Evolutionary conservation across 2,113 vertebrate genomes (phyloP).

Genomic region (Numenius arquata): DNA sequence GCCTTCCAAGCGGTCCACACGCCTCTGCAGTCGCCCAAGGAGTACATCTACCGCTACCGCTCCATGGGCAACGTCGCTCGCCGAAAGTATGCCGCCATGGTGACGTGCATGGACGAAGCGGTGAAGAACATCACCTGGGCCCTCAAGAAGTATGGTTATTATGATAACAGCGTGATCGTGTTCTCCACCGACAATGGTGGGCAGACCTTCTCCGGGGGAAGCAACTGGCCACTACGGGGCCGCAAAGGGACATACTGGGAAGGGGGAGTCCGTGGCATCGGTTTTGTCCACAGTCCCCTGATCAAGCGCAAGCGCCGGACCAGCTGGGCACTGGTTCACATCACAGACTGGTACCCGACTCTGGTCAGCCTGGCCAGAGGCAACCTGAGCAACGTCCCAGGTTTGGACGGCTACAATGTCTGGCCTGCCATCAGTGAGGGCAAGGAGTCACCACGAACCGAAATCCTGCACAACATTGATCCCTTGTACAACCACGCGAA

Average conservation of each 20-base stretch:
- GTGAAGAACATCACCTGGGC: constrained; percentile 94
- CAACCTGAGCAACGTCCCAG: constrained; percentile 76
- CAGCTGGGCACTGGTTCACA: constrained; percentile 89
- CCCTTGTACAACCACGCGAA: constrained; percentile 90
- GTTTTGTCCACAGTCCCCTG: constrained; percentile 95
- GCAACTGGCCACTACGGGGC: constrained; percentile 95
- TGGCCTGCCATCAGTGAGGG: constrained; percentile 93
- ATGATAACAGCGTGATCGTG: constrained; percentile 90
- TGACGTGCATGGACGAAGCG: constrained; percentile 92
- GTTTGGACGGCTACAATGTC: constrained; percentile 88
- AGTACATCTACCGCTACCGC: constrained; percentile 92
- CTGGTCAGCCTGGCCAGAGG: constrained; percentile 88
- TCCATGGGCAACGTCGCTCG: constrained; percentile 87
- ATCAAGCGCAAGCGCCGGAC: constrained; percentile 84
- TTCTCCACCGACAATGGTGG: constrained; percentile 96
- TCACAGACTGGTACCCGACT: constrained; percentile 98
- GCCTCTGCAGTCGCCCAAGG: constrained; percentile 89
- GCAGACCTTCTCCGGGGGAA: constrained; percentile 93
- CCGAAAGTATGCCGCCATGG: constrained; percentile 94
- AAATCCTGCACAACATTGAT: constrained; percentile 97
- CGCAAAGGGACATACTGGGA: constrained; percentile 99
- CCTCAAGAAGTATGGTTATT: constrained; percentile 93
- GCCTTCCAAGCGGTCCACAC: constrained; percentile 97
- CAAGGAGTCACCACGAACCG: constrained; percentile 84
- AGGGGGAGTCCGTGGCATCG: constrained; percentile 90